A percentile compares a stretch with the other conserved stretches of the same genome.
Evolutionary conservation across 2,888 invertebrate species (phyloP).

Genomic region (Pediacus dermestoides): DNA sequence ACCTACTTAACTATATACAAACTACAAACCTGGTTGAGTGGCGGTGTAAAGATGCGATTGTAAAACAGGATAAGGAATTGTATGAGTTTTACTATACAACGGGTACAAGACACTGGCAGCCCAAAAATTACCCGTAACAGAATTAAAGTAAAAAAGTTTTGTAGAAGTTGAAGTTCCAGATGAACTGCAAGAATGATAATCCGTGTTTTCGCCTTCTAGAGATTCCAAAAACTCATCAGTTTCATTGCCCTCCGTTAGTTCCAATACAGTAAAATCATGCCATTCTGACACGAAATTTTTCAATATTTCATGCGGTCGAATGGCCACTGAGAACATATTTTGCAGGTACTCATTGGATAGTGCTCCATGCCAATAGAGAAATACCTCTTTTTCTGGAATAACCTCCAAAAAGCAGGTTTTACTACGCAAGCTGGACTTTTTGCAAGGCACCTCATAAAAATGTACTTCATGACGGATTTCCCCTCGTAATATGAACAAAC

Average conservation of each 20-base stretch:
- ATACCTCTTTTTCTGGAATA: constrained; percentile 17
- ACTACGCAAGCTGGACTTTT: constrained; percentile 28
- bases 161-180: constrained; percentile 23
- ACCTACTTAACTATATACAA: constrained; percentile 1
- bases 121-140: constrained; percentile 28
- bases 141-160: constrained; percentile 33
- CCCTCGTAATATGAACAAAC: constrained; percentile 30
- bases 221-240: constrained; percentile 18
- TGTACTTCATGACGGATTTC: constrained; percentile 30
- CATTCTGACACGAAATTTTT: constrained; percentile 17
- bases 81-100: constrained; percentile 19
- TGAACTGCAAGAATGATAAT: constrained; percentile 15
- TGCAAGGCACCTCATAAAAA: constrained; percentile 31
- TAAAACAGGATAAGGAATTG: constrained; percentile 33
- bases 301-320: constrained; percentile 17
- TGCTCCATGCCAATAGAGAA: constrained; percentile 30
- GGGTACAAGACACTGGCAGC: constrained; percentile 31
- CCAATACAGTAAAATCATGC: constrained; percentile 19
- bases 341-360: constrained; percentile 10
- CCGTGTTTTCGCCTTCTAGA: constrained; percentile 11
- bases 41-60: constrained; percentile 33
- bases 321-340: constrained; percentile 8
- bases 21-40: constrained; percentile 29
- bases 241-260: constrained; percentile 24
- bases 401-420: constrained; percentile 29